Evolutionary conservation across 2,797 vertebrate species (phyloP), one percentile per base, ranked within the genome.

Genomic region (Lemur catta): DNA sequence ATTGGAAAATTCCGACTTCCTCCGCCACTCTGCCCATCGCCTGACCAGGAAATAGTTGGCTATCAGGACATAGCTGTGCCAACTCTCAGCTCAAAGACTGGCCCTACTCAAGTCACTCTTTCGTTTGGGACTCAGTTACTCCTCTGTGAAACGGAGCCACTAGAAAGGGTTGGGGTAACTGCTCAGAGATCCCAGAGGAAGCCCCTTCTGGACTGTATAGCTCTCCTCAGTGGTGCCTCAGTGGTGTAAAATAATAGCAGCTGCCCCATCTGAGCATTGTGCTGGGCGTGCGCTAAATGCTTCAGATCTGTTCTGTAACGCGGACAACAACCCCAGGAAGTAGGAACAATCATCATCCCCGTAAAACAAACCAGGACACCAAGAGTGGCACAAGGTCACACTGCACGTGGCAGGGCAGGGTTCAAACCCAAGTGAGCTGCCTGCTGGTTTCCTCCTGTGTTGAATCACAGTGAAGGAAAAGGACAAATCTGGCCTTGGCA

Each of bases 291-390:
- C 61, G 57, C 17, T 69, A 17, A 88, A 38, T 0, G 12, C 57
- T 55, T 72, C 17, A 0, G 46, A 10, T n/a, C n/a, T 24, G 0
- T 48, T 6, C 57, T 3, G 24, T 28, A 48, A 12, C 4, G 8
- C 9, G 59, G 30, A 12, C 41, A 24, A 15, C 12, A 18, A 48
- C 71, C 20, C 26, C 1, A 33, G 86, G 63, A 55, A n/a, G 33
- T 5, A n/a, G 78, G 41, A 41, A 4, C 7, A 35, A 2, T 14
- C 0, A 3, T 15, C 78, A 24, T n/a, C 48, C 13, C 43, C 24
- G 9, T 1, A 11, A 55, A 76, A 43, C 55, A 43, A 69, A 46
- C 57, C 69, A 79, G 86, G 50, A 28, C 33, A 74, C 48, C 13
- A 8, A 72, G 52, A 26, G 43, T n/a, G 33, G 43, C 33, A 3